These are phyloP conservation scores for Colinus virginianus DNA, from an alignment of 2,113 vertebrate species.

Conservation along the genomic window DNA sequence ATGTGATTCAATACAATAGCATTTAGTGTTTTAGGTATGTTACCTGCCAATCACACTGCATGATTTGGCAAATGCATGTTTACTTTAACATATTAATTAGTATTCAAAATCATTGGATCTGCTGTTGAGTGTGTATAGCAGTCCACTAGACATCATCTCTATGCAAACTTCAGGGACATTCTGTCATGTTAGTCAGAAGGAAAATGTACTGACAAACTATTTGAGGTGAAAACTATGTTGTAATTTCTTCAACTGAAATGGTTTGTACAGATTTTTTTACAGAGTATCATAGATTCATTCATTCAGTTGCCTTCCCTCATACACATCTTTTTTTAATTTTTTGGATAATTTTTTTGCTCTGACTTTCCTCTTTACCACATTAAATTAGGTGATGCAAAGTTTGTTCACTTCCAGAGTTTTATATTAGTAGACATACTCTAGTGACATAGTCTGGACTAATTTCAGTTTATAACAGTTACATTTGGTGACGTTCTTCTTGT, in stretches of 20 bases:
- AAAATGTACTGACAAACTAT: neutral
- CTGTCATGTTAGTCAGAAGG: neutral
- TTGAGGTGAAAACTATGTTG: neutral
- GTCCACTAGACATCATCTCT: neutral
- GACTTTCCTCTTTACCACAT: no score
- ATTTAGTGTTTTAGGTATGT: slow-evolving; percentile 11
- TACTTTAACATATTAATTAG: slow-evolving; percentile 55
- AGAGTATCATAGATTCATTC: neutral
- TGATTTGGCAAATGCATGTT: slow-evolving; percentile 26
- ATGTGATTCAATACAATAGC: slow-evolving; percentile 32
- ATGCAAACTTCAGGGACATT: neutral
- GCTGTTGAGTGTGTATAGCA: neutral
- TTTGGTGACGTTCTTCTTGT: no score
- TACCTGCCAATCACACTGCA: slow-evolving; percentile 23
- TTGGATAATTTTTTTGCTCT: neutral
- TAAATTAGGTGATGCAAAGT: no score
- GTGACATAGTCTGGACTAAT: no score
- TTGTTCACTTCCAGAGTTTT: no score
- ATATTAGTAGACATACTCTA: no score
- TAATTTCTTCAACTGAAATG: neutral
- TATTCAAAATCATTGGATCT: neutral
- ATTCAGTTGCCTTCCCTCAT: neutral
- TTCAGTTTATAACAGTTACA: no score
- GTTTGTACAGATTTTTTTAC: neutral
- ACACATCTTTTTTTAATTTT: neutral